phyloP scores from a whole-genome alignment of 2,888 invertebrate genomes.

The Caenorhabditis auriculariae region DNA sequence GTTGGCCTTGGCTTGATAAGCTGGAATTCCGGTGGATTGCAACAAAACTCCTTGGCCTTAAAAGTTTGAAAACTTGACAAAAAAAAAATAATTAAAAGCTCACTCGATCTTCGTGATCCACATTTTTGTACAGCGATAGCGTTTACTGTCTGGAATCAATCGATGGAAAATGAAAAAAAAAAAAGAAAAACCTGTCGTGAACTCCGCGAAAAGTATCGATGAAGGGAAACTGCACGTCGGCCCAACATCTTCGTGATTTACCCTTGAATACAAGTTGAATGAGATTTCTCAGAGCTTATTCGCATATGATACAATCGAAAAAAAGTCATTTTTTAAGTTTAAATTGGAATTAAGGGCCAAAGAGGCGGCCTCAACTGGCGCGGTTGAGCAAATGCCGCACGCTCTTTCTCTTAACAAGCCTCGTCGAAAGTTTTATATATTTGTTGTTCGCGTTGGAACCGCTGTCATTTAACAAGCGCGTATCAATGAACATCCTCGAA shows the following conservation, averaged over 20 bases:
- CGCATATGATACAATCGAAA: not conserved
- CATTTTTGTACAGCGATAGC: no score
- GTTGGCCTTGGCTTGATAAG: no score
- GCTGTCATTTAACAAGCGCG: no score
- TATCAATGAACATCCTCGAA: no score
- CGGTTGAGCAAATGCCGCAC: conserved; percentile 13
- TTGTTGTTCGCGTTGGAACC: no score
- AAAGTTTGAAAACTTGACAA: no score
- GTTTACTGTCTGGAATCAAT: not conserved
- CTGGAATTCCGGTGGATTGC: no score
- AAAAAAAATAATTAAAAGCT: no score
- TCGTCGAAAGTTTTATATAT: no score
- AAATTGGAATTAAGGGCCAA: conserved; percentile 3
- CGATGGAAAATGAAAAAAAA: not conserved
- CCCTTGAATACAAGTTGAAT: no score
- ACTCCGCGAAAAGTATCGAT: conserved; percentile 19
- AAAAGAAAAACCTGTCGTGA: conserved; percentile 17
- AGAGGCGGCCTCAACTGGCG: conserved; percentile 22
- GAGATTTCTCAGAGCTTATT: conserved; percentile 9
- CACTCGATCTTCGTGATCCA: no score
- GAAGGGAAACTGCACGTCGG: conserved; percentile 25
- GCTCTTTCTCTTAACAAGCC: conserved; percentile 16
- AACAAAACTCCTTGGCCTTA: no score
- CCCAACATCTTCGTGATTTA: conserved; percentile 27
- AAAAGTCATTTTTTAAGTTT: not conserved